phyloP scores from a whole-genome alignment of 2,113 vertebrate genomes.

The Calyptommatus sinebrachiatus region DNA sequence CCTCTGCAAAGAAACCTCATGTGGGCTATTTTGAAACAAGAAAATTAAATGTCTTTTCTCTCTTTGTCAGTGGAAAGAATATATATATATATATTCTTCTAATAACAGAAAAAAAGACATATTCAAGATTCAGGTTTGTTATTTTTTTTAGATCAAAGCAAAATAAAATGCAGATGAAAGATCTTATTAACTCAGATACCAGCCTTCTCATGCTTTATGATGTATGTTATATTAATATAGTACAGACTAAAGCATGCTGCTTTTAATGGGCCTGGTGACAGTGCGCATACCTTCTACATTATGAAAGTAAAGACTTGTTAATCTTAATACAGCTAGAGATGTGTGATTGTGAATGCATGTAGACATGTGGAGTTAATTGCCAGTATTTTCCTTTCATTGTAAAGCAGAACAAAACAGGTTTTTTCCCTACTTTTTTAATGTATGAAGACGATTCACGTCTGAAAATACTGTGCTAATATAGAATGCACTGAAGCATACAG shows the following conservation, averaged over 20 bases:
- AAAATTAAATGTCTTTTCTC: background rate
- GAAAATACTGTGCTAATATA: background rate
- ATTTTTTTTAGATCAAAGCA: constrained; percentile 32
- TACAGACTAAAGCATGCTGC: background rate
- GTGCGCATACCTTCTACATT: background rate
- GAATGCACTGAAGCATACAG: background rate
- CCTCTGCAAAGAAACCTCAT: background rate
- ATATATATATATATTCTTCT: background rate
- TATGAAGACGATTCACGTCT: background rate
- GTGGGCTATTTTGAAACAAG: constrained; percentile 10
- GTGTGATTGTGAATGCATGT: background rate
- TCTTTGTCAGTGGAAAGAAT: too few relatives aligned
- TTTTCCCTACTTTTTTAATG: background rate
- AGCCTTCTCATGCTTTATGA: constrained; percentile 20
- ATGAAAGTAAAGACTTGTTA: constrained; percentile 9
- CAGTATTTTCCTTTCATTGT: background rate
- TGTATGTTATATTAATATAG: constrained; percentile 1
- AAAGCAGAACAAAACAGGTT: background rate
- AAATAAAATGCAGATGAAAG: constrained; percentile 33
- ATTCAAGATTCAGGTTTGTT: constrained; percentile 34
- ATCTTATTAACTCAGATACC: constrained; percentile 8
- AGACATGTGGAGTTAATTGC: constrained; percentile 7
- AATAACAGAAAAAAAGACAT: constrained; percentile 7
- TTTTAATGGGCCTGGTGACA: constrained; percentile 20
- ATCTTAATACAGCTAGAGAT: background rate